phyloP scores from a whole-genome alignment of 2,113 vertebrate species.

The Notechis scutatus region DNA sequence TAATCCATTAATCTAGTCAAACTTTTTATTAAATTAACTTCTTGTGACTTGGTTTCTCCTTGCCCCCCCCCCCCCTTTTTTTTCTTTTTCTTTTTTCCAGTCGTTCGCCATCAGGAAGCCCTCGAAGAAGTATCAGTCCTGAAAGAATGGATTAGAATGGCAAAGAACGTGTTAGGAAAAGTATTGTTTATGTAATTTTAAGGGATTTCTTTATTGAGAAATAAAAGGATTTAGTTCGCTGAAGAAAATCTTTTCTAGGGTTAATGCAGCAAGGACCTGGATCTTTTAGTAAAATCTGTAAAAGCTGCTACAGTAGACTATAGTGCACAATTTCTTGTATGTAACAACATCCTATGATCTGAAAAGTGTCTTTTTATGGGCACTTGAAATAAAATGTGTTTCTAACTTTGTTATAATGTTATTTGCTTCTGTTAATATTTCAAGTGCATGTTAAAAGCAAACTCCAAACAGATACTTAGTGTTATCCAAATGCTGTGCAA shows the following conservation, averaged over 20 bases:
- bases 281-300: constrained; percentile 66
- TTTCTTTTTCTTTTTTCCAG: constrained; percentile 54
- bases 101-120: constrained; percentile 81
- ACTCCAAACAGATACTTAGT: constrained; percentile 29
- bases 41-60: constrained; percentile 28
- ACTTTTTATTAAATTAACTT: background rate
- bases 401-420: constrained; percentile 75
- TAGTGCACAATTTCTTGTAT: constrained; percentile 73
- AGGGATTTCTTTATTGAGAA: constrained; percentile 75
- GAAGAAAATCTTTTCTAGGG: constrained; percentile 68
- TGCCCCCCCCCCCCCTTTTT: background rate
- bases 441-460: constrained; percentile 20
- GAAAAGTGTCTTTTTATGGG: constrained; percentile 76
- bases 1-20: fast-evolving
- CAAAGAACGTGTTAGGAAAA: constrained; percentile 71
- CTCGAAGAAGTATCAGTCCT: constrained; percentile 79
- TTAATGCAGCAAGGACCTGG: constrained; percentile 71
- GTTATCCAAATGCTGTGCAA: constrained; percentile 17
- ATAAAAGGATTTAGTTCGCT: constrained; percentile 68
- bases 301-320: constrained; percentile 72
- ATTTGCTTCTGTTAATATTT: constrained; percentile 58
- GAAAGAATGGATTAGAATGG: constrained; percentile 79
- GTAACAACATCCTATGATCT: constrained; percentile 75
- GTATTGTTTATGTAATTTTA: constrained; percentile 83
- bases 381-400: constrained; percentile 81